Percentiles rank a stretch among this genome's conserved stretches.
Conservation (phyloP, 2,888 invertebrate genomes). For the Tetragonisca angustula region DNA sequence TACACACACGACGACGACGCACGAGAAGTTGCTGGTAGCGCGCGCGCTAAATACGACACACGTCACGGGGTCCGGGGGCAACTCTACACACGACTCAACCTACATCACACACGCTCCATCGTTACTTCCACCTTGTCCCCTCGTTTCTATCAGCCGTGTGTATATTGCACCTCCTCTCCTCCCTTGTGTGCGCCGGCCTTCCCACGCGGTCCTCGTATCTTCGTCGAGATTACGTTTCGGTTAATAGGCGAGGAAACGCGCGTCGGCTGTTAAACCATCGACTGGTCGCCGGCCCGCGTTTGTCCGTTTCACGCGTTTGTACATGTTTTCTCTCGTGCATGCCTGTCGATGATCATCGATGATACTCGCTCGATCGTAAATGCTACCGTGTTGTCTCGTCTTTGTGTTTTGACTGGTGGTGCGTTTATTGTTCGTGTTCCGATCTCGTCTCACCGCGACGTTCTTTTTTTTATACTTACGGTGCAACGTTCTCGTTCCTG, state of each 20-base stretch:
- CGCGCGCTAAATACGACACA: constrained; percentile 37
- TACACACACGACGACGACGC: constrained; percentile 39
- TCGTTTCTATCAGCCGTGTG: constrained; percentile 27
- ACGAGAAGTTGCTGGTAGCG: constrained; percentile 44
- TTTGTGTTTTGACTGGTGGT: constrained; percentile 63
- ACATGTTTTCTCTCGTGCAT: background rate
- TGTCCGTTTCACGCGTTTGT: background rate
- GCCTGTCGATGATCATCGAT: background rate
- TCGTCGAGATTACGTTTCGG: constrained; percentile 54
- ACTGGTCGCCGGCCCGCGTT: constrained; percentile 19
- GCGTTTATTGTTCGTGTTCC: constrained; percentile 29
- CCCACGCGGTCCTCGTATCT: constrained; percentile 65
- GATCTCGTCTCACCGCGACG: background rate
- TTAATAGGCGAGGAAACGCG: constrained; percentile 47
- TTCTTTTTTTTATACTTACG: constrained; percentile 19
- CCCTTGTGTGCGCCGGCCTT: constrained; percentile 50
- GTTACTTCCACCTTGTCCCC: constrained; percentile 46
- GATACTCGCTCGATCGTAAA: background rate
- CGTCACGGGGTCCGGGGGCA: constrained; percentile 23
- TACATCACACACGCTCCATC: constrained; percentile 35
- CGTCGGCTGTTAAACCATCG: constrained; percentile 30
- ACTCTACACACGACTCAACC: constrained; percentile 21
- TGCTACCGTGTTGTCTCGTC: background rate
- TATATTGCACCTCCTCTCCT: constrained; percentile 48
- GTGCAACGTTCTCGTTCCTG: constrained; percentile 46